phyloP scores from a whole-genome alignment of 2,888 invertebrate species.

The Junonia oenone region DNA sequence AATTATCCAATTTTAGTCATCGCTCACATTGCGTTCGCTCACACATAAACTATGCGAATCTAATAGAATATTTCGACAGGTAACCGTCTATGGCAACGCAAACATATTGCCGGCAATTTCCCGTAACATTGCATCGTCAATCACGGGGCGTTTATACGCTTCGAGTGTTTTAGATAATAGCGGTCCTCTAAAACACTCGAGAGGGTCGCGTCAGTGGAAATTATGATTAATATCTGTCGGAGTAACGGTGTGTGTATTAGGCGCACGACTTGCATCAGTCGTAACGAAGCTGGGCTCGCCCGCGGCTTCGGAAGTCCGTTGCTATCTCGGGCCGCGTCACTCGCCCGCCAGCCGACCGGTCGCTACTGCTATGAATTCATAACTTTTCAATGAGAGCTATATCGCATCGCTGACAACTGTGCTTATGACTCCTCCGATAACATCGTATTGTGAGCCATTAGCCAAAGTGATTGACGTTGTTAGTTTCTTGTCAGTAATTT shows the following conservation, averaged over 20 bases:
- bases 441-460: constrained; percentile 69
- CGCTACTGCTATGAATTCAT: constrained; percentile 58
- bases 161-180: constrained; percentile 59
- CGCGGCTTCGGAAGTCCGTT: constrained; percentile 48
- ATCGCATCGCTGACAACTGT: constrained; percentile 63
- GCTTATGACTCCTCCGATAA: constrained; percentile 65
- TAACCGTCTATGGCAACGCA: constrained; percentile 35
- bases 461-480: constrained; percentile 75
- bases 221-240: constrained; percentile 73
- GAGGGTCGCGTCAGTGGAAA: constrained; percentile 63
- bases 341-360: constrained; percentile 43
- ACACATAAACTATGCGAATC: constrained; percentile 31
- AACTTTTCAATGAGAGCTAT: constrained; percentile 63
- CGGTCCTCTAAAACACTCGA: constrained; percentile 69
- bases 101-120: constrained; percentile 34
- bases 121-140: constrained; percentile 34
- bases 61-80: constrained; percentile 44
- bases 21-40: constrained; percentile 25
- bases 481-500: constrained; percentile 75
- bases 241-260: constrained; percentile 50
- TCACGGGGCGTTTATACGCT: constrained; percentile 38
- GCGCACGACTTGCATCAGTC: constrained; percentile 32
- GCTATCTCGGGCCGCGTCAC: constrained; percentile 45
- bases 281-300: constrained; percentile 24
- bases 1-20: constrained; percentile 63